Percentiles rank a stretch among this genome's conserved stretches.
phyloP scores from a whole-genome alignment of 2,113 vertebrate genomes.

The Corvus cornix region DNA sequence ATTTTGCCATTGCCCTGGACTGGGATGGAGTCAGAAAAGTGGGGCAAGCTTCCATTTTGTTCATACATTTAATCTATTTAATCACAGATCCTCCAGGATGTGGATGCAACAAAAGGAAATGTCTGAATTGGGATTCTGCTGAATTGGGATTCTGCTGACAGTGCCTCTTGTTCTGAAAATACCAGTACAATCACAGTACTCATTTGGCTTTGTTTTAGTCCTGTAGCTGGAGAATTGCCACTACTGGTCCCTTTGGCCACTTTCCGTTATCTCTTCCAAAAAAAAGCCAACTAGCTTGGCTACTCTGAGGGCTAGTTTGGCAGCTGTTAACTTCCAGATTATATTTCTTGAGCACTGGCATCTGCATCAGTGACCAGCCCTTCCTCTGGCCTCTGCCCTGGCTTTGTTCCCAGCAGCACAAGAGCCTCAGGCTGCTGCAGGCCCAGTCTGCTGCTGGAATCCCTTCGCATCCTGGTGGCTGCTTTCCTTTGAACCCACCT shows the following conservation, averaged over 20 bases:
- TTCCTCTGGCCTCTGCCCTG: constrained; percentile 55
- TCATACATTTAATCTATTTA: not conserved
- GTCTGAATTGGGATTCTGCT: not conserved
- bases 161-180: not conserved
- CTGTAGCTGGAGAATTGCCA: constrained; percentile 52
- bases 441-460: constrained; percentile 16
- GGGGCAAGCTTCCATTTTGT: not conserved
- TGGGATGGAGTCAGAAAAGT: not conserved
- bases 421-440: not conserved
- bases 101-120: not conserved
- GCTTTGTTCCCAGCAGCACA: constrained; percentile 24
- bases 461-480: not conserved
- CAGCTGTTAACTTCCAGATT: constrained; percentile 69
- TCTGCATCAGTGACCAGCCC: constrained; percentile 19
- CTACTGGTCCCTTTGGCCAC: constrained; percentile 24
- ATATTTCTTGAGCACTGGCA: constrained; percentile 58
- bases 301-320: constrained; percentile 55
- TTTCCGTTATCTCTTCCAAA: constrained; percentile 67
- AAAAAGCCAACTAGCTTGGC: constrained; percentile 48
- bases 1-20: not conserved
- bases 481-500: constrained; percentile 60
- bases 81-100: not conserved
- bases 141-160: not conserved
- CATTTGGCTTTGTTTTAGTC: constrained; percentile 32
- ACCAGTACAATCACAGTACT: not conserved